Conservation (phyloP, 2,113 vertebrate genomes). For the Alectura lathami region DNA sequence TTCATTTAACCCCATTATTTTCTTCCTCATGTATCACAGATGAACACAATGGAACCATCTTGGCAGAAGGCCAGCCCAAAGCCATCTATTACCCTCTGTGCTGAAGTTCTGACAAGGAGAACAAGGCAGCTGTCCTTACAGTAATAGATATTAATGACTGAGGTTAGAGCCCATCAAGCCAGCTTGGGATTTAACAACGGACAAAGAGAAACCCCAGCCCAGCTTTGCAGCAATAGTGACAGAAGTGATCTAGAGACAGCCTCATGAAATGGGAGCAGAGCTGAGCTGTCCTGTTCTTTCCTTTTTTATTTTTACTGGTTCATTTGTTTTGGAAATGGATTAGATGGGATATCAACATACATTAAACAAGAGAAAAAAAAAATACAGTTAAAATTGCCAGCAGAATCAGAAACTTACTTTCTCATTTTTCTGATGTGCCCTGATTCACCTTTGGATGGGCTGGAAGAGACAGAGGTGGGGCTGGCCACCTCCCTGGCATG, state of each 20-base stretch:
- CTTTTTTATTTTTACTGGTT: not conserved
- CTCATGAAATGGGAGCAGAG: not conserved
- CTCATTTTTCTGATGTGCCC: not conserved
- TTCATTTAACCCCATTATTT: slow-evolving; percentile 58
- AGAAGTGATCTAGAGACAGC: not conserved
- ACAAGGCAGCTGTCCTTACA: slow-evolving; percentile 36
- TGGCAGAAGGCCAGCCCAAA: slow-evolving; percentile 37
- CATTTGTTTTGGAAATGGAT: not conserved
- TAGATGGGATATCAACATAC: not conserved
- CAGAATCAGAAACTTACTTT: not conserved
- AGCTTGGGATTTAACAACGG: not conserved
- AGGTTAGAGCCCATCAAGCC: slow-evolving; percentile 11
- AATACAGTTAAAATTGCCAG: not conserved
- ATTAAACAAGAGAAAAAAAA: not conserved
- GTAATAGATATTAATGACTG: slow-evolving; percentile 59
- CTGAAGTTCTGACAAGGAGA: slow-evolving; percentile 47
- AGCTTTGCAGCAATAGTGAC: not conserved
- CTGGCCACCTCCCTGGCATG: not conserved
- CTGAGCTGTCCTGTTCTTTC: not conserved
- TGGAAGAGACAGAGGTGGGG: not conserved
- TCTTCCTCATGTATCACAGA: not conserved
- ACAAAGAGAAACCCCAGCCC: not conserved
- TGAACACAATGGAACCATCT: slow-evolving; percentile 24
- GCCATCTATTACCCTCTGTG: not conserved
- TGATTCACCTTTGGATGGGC: not conserved